Evolutionary conservation across 2,113 vertebrate species (phyloP).

Genomic region (Solea solea): DNA sequence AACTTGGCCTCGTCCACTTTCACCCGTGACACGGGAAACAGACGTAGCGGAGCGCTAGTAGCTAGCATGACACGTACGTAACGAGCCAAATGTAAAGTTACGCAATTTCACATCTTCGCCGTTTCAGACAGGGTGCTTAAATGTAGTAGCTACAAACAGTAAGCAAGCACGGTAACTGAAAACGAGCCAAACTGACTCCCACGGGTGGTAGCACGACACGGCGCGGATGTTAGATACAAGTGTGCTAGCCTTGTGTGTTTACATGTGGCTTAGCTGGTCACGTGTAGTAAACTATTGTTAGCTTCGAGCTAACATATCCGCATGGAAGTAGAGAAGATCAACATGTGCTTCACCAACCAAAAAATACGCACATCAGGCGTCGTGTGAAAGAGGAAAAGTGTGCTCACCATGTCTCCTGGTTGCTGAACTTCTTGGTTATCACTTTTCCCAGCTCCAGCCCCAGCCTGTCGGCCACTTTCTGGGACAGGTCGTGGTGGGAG

Average conservation of each 20-base stretch:
- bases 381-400: too few relatives aligned
- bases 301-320: constrained; percentile 62
- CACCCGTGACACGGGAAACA: background rate
- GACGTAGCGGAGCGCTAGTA: background rate
- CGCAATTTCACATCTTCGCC: background rate
- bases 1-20: constrained; percentile 14
- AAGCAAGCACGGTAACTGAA: background rate
- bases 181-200: background rate
- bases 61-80: constrained; percentile 11
- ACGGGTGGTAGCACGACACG: background rate
- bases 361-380: background rate
- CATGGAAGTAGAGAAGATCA: constrained; percentile 19
- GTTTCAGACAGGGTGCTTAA: rapidly evolving
- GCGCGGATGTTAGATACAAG: constrained; percentile 10
- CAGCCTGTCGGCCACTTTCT: constrained; percentile 83
- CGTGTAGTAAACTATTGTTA: constrained; percentile 73
- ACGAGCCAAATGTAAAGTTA: background rate
- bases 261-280: constrained; percentile 70
- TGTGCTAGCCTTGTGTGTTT: constrained; percentile 64
- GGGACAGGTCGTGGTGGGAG: constrained; percentile 85
- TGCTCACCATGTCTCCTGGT: constrained; percentile 89
- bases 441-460: constrained; percentile 88
- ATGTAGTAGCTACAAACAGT: background rate
- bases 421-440: constrained; percentile 94
- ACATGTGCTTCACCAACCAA: background rate